phyloP scores from a whole-genome alignment of 2,113 vertebrate species.

The Spea multiplicata region DNA sequence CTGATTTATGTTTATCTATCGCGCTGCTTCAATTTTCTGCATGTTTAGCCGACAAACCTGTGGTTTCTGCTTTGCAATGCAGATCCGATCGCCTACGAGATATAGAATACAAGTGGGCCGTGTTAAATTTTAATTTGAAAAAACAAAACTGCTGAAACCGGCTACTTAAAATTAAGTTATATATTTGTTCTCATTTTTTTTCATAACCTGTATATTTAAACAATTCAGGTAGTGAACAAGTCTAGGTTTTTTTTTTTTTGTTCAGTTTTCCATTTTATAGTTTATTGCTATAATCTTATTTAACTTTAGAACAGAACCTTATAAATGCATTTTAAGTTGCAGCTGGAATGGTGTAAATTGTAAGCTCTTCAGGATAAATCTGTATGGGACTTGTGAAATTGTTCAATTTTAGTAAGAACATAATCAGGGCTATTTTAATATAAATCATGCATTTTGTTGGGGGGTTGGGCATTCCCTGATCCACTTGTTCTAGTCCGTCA shows the following conservation, averaged over 20 bases:
- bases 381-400: not conserved
- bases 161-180: constrained; percentile 56
- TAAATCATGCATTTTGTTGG: not conserved
- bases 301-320: not conserved
- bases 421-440: not conserved
- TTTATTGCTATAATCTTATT: not conserved
- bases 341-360: not conserved
- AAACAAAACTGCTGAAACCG: constrained; percentile 61
- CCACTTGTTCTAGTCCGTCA: not conserved
- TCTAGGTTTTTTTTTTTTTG: not conserved
- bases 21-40: constrained; percentile 63
- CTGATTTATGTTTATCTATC: constrained; percentile 63
- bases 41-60: constrained; percentile 82
- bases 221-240: constrained; percentile 31
- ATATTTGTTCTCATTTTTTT: constrained; percentile 30
- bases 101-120: constrained; percentile 60
- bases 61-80: constrained; percentile 57
- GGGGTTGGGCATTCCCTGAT: not conserved
- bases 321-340: not conserved
- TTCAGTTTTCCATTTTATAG: not conserved
- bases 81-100: constrained; percentile 56
- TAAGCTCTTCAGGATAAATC: not conserved
- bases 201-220: constrained; percentile 3
- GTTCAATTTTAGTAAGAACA: not conserved
- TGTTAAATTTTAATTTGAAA: constrained; percentile 64